Conservation (phyloP, 2,888 invertebrate species). For the Hemaris fuciformis region DNA sequence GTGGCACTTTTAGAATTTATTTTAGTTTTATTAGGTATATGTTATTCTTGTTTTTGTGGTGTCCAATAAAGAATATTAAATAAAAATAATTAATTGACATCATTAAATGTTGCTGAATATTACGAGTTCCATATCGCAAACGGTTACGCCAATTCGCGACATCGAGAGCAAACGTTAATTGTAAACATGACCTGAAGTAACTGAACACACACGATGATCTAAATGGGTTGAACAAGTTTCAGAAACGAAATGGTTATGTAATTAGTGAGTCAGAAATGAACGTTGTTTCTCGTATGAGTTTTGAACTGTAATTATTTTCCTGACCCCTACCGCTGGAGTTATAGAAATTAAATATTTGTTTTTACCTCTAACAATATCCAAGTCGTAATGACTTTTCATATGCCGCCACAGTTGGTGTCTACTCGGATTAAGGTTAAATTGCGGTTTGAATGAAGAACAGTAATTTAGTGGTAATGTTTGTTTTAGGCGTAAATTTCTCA, state of each 20-base stretch:
- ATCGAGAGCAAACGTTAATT: slow-evolving; percentile 3
- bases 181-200: slow-evolving; percentile 6
- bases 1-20: too few species aligned
- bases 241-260: slow-evolving; percentile 19
- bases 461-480: neutral
- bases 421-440: neutral
- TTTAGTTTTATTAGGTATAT: too few species aligned
- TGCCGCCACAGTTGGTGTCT: neutral
- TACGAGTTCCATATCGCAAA: neutral
- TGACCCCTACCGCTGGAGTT: slow-evolving; percentile 22
- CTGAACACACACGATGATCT: slow-evolving; percentile 9
- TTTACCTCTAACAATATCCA: slow-evolving; percentile 21
- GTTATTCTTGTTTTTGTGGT: too few species aligned
- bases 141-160: neutral
- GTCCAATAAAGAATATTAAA: too few species aligned
- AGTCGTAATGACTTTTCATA: slow-evolving; percentile 14
- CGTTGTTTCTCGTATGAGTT: slow-evolving; percentile 35
- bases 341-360: slow-evolving; percentile 19
- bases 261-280: slow-evolving; percentile 23
- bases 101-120: neutral
- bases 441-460: neutral
- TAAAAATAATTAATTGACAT: neutral
- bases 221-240: slow-evolving; percentile 16
- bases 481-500: neutral
- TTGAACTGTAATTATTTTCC: slow-evolving; percentile 40